These are phyloP conservation scores for Panurus biarmicus DNA, from an alignment of 2,113 vertebrate genomes.

Conservation along the genomic window DNA sequence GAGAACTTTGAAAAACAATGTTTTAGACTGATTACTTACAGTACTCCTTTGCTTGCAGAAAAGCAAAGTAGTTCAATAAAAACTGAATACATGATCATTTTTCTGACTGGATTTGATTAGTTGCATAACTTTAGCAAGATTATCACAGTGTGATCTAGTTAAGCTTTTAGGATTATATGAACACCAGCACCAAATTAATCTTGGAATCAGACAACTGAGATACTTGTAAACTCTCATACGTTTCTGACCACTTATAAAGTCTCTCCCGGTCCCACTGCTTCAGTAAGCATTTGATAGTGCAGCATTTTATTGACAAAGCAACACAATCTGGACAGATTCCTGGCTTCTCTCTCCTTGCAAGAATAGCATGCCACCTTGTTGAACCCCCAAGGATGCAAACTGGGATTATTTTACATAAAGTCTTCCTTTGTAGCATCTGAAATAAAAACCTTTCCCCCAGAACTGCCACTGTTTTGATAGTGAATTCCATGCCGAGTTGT, in stretches of 20 bases:
- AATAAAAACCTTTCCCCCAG: conserved; percentile 37
- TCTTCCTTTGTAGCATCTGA: conserved; percentile 32
- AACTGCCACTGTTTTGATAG: conserved; percentile 58
- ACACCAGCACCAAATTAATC: conserved; percentile 50
- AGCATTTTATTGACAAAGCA: neutral
- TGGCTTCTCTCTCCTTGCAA: neutral
- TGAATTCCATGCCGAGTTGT: conserved; percentile 9
- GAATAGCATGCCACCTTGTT: conserved; percentile 13
- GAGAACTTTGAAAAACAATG: conserved; percentile 51
- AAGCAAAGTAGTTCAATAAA: conserved; percentile 56
- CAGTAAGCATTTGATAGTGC: neutral
- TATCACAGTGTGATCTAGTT: conserved; percentile 55
- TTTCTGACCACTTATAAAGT: neutral
- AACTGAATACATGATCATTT: conserved; percentile 47
- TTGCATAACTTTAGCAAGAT: conserved; percentile 69
- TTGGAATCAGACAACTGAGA: conserved; percentile 15
- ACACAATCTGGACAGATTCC: neutral
- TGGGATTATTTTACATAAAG: conserved; percentile 4
- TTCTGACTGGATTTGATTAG: conserved; percentile 56
- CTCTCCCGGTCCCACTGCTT: neutral
- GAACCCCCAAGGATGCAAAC: neutral
- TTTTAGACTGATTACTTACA: conserved; percentile 57
- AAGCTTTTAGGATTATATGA: conserved; percentile 50
- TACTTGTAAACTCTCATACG: neutral
- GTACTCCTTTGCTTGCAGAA: conserved; percentile 36